These are phyloP conservation scores for Proteles cristata DNA, from an alignment of 2,113 vertebrate species.

Conservation along the genomic window DNA sequence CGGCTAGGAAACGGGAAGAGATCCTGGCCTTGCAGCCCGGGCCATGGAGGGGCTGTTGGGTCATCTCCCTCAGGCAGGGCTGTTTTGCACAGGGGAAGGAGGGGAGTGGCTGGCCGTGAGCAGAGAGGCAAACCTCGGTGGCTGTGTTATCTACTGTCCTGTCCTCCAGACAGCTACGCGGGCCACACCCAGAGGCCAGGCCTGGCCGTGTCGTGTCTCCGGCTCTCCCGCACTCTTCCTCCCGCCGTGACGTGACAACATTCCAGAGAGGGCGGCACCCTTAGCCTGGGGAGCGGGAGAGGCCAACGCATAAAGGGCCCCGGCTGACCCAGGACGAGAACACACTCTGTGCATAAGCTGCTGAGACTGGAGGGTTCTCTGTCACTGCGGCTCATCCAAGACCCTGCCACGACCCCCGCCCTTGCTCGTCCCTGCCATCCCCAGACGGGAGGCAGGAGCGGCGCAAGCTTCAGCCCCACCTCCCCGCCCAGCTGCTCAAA, in stretches of 20 bases:
- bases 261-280: too few species aligned
- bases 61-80: neutral
- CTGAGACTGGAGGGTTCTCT: too few species aligned
- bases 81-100: neutral
- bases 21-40: neutral
- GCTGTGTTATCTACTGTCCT: too few species aligned
- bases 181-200: neutral
- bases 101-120: neutral
- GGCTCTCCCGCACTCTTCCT: neutral
- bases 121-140: neutral
- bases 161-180: neutral
- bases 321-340: neutral
- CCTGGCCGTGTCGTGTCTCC: accelerated
- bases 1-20: neutral
- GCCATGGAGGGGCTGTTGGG: neutral
- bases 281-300: neutral
- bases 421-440: accelerated
- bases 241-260: accelerated
- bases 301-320: neutral
- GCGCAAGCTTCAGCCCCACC: accelerated
- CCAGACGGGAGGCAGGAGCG: neutral
- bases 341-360: neutral
- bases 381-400: neutral
- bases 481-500: neutral
- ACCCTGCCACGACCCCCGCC: neutral